Base-by-base conservation (phyloP, 2,797 vertebrate species). In the Microcaecilia unicolor region DNA sequence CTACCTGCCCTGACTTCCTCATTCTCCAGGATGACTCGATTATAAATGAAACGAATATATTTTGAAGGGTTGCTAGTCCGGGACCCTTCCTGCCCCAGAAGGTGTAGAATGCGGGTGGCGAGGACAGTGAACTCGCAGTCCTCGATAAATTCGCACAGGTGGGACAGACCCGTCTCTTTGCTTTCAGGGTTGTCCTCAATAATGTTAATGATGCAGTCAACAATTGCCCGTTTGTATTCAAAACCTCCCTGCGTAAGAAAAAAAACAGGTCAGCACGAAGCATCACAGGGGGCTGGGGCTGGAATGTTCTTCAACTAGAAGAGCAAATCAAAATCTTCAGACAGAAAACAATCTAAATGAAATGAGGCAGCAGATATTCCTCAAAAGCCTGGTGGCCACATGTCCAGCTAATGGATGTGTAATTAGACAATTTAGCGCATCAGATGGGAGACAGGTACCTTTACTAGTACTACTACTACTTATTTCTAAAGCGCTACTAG, bases 41-140 rank as follows among this genome's bases (percentile, higher is more conserved):
- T 87, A 33, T 86, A 87, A 63, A 87, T 87, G 50, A 86, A 87
- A 23, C 83, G 84, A 34, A 87, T 86, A 9, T 86, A 87, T 56
- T 87, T 87, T 31, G 83, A 84, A 11, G 84, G 84, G 25, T 69
- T 83, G 54, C 70, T 76, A 35, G 84, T 85, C 51, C 73, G 78
- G 37, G 84, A 78, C 2, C 84, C 84, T 57, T 86, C 84, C 25
- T 84, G 83, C 25, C 84, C 84, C 38, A 86, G 5, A 6, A 87
- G 64, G 22, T 87, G 84, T 33, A 87, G 72, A 46, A 87, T 87
- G 3, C 84, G 80, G 3, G 82, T 87, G 26, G 84, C 84, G 46
- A 86, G 58, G 47, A 86, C 84, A 0, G 84, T 85, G 52, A 86
- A 85, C 46, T 87, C 84, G 0, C 84, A 87, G 54, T 87, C 84